Percentiles rank a stretch among this genome's conserved stretches.
phyloP scores from a whole-genome alignment of 1,140 invertebrate genomes.

The Aphidius gifuensis region DNA sequence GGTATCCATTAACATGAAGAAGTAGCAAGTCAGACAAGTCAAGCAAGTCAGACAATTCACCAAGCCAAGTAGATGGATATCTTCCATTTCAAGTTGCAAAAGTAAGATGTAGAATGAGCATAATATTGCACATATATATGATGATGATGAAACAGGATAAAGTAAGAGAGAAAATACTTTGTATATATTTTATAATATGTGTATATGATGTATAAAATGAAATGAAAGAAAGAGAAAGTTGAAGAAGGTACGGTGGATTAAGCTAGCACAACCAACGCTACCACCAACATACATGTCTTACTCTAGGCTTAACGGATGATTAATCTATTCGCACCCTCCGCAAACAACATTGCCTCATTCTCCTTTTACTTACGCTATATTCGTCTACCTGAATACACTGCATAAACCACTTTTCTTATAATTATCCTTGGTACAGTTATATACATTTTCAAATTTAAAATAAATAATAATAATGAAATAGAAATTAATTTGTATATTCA shows the following conservation, averaged over 20 bases:
- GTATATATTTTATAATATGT: constrained; percentile 5
- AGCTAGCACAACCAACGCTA: constrained; percentile 33
- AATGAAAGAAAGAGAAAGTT: neutral
- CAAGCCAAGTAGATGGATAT: constrained; percentile 12
- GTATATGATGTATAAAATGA: constrained; percentile 1
- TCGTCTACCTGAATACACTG: no score
- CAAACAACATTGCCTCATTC: constrained; percentile 36
- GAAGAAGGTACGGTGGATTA: constrained; percentile 17
- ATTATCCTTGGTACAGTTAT: no score
- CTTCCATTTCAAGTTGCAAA: constrained; percentile 2
- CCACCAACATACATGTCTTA: constrained; percentile 37
- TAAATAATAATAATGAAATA: no score
- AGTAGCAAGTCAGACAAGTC: constrained; percentile 10
- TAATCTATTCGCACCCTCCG: constrained; percentile 48
- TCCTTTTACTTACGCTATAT: neutral
- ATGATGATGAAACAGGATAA: neutral
- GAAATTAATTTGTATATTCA: no score
- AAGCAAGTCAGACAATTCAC: constrained; percentile 15
- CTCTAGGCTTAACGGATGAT: constrained; percentile 47
- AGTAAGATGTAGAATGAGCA: neutral
- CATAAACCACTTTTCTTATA: no score
- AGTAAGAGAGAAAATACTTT: constrained; percentile 1
- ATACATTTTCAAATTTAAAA: no score
- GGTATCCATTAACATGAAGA: constrained; percentile 28
- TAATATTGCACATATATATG: neutral